Percentiles rank a stretch among this genome's conserved stretches.
phyloP scores from a whole-genome alignment of 2,888 invertebrate genomes.

The Microctonus hyperodae region DNA sequence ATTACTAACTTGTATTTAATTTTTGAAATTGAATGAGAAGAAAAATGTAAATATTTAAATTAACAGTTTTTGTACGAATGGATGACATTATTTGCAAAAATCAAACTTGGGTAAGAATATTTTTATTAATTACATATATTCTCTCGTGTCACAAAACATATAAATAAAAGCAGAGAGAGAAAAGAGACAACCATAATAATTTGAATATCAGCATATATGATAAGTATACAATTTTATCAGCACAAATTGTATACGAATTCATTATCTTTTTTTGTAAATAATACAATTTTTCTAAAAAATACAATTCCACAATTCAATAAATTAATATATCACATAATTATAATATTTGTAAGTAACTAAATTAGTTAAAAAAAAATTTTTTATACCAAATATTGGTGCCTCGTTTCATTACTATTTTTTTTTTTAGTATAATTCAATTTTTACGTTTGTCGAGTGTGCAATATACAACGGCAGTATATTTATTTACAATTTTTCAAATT shows the following conservation, averaged over 20 bases:
- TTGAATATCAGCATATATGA: constrained; percentile 4
- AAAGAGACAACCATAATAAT: constrained; percentile 13
- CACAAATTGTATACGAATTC: too few relatives aligned
- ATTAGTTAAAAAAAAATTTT: constrained; percentile 23
- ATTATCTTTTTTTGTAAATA: neutral
- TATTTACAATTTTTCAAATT: constrained; percentile 19
- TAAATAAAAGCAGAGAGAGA: constrained; percentile 17
- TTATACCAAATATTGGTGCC: constrained; percentile 18
- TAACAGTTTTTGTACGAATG: too few relatives aligned
- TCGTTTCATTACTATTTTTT: constrained; percentile 26
- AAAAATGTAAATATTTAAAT: too few relatives aligned
- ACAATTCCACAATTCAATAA: constrained; percentile 48
- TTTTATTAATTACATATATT: constrained; percentile 18
- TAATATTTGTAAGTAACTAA: constrained; percentile 5
- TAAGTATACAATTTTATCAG: constrained; percentile 7
- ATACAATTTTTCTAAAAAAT: constrained; percentile 17
- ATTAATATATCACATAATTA: constrained; percentile 48
- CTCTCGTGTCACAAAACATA: constrained; percentile 18
- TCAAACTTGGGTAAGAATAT: too few relatives aligned
- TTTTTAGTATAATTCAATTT: neutral
- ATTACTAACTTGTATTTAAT: too few relatives aligned
- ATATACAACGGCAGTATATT: constrained; percentile 5
- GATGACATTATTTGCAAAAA: too few relatives aligned
- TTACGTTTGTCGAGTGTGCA: neutral
- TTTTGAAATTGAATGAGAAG: too few relatives aligned